Conservation (phyloP, 2,797 vertebrate species). For the Sardinella longiceps region DNA sequence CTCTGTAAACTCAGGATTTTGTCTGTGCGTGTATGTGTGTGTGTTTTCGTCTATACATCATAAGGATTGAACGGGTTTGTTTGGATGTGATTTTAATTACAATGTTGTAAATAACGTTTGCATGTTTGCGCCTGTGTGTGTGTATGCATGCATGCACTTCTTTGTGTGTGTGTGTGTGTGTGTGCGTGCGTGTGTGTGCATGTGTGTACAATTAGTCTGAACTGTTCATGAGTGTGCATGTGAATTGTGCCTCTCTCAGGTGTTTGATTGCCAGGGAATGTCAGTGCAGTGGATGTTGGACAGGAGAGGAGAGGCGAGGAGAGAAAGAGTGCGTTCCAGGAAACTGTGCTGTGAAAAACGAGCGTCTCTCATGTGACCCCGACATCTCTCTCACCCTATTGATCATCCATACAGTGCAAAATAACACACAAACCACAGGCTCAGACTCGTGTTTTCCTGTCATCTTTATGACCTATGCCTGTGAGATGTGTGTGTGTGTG, state of each 20-base stretch:
- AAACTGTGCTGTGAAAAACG: not conserved
- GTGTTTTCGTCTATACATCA: not conserved
- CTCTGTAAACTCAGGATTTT: not conserved
- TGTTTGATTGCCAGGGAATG: not conserved
- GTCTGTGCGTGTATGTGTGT: not conserved
- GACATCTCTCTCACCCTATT: not conserved
- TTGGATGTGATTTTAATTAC: not conserved
- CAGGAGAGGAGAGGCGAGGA: not conserved
- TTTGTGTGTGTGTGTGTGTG: not conserved
- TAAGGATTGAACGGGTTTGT: no score
- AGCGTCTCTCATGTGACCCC: not conserved
- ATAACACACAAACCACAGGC: not conserved
- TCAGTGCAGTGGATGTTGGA: not conserved
- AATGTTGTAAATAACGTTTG: not conserved
- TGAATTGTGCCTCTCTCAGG: not conserved
- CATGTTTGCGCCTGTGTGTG: not conserved
- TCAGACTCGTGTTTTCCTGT: not conserved
- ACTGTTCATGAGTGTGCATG: not conserved
- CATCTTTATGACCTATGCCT: not conserved
- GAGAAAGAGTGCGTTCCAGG: slow-evolving; percentile 18
- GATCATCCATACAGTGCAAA: not conserved
- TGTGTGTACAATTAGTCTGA: not conserved
- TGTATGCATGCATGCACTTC: not conserved
- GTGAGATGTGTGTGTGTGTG: not conserved
- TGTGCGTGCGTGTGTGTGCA: not conserved